Evolutionary conservation across 1,140 invertebrate species (phyloP), one percentile per base, ranked within the genome.

Genomic region (Trigoniulus corallinus): DNA sequence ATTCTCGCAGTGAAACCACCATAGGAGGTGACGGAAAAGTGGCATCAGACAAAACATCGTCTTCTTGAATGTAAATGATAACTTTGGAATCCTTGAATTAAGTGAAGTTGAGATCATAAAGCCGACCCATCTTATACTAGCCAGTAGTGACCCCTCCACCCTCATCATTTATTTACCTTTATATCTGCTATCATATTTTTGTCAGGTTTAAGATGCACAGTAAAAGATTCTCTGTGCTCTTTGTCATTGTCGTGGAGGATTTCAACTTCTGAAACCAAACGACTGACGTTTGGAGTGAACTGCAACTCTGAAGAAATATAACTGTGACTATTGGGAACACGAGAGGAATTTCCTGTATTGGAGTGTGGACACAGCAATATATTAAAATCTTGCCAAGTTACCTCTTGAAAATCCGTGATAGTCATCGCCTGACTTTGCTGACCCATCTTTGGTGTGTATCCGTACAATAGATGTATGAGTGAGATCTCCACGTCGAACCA

Each of bases 371-470:
- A n/a, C n/a, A n/a, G n/a, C n/a, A n/a, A n/a, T n/a, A n/a, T n/a
- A n/a, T n/a, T n/a, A n/a, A n/a, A n/a, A n/a, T n/a, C n/a, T n/a
- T n/a, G n/a, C 24, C 26, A 22, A 37, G 47, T 48, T 56, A 69
- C 68, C 64, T 60, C 59, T 66, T 40, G 64, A 65, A 25, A 67
- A 57, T 1, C 61, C 60, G 46, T 65, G 58, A 52, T 69, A 72
- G 57, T 72, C 68, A 25, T 56, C 57, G 12, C 65, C 67, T 40
- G 67, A 59, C 39, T 59, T 58, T 24, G 70, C 70, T 22, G 66
- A 66, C 3, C 65, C 69, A 58, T 70, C 67, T 48, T 64, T 64
- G 1, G 69, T 70, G 46, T 63, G 59, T n/a, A 71, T 60, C 34
- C 62, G 53, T 15, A 71, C 61, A 21, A 62, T 56, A 2, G 65